Evolutionary conservation across 1,140 invertebrate species (phyloP), one percentile per base, ranked within the genome.

Genomic region (Heliconius eleuchia): DNA sequence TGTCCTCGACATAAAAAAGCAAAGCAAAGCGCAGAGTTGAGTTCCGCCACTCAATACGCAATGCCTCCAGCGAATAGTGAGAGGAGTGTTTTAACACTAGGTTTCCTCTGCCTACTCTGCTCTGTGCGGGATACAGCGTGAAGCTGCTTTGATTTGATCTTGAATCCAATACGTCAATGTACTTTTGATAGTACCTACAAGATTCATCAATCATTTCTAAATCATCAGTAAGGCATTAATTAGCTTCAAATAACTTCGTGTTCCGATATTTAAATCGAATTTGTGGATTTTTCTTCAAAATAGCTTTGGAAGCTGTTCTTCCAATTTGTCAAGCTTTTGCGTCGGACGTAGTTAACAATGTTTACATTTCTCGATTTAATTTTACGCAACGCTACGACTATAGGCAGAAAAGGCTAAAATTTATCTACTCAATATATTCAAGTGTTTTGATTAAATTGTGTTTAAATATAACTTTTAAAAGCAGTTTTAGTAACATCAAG

Each of bases 281-380:
- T 57, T 30, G 13, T 13, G 3, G 27, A 66, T 66, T 66, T 66
- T 66, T 27, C 23, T 66, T 66, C 60, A 11, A 66, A 66, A 30
- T n/a, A 66, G 60, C 11, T 66, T 66, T 66, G 8, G 2, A 66
- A 30, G 60, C 13, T 66, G 23, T 81, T 78, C 27, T 72, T 71
- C 23, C 60, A 75, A 73, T 78, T 74, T 60, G 60, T 78, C 73
- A 74, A 76, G 70, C 50, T 73, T 52, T 57, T 71, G 71, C 34
- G 50, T 46, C 55, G 74, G 73, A 42, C 70, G 11, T 13, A 66
- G 60, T 79, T 76, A 79, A 77, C 75, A 82, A 60, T 80, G 76
- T 79, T 78, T 78, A 82, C 72, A 73, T 78, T 73, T 77, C 78
- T 82, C 74, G 42, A 42, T 77, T 80, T 80, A 80, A 80, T 82